Base-by-base conservation (phyloP, 1,140 invertebrate genomes). In the Drosophila nigrodunni region DNA sequence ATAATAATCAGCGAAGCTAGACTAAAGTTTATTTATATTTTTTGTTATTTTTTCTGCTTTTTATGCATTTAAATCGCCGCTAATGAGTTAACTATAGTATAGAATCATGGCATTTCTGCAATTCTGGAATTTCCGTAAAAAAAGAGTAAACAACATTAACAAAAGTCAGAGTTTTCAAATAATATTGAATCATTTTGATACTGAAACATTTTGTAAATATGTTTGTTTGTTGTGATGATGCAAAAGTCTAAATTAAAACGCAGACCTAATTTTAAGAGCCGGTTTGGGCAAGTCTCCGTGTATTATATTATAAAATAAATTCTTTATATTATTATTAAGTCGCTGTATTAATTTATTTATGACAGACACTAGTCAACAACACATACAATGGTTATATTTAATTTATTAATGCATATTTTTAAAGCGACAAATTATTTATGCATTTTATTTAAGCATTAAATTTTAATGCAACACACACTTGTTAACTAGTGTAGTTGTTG, bases 161-260 rank as follows among this genome's bases (percentile, higher is more conserved):
- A 34, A 64, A 49, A 15, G 30, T 35, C 50, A 15, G 46, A 34
- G 54, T 44, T 65, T 65, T 30, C 9, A 52, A 43, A 46, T 46
- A 9, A 11, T 34, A 34, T 80, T 80, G 77, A 83, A 77, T 85
- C 77, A 77, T 72, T 82, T 67, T 74, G 62, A 15, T 41, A 34
- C 39, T 37, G 8, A 71, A 60, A 76, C n/a, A 66, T 72, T 54
- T 55, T 76, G 74, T 76, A 76, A 76, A 73, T 60, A 76, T 52
- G 18, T 72, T 68, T 80, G 52, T 79, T 69, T 76, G 35, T 74
- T 41, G 44, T 58, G 80, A 81, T 89, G 85, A 89, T 89, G 85
- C 85, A 80, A 90, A 71, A 59, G 69, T 90, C 85, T 89, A 89
- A 89, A 89, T 79, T 72, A 89, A 89, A 89, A 89, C 81, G 72